Evolutionary conservation across 2,797 vertebrate genomes (phyloP).

Genomic region (Lindbergichthys nudifrons): DNA sequence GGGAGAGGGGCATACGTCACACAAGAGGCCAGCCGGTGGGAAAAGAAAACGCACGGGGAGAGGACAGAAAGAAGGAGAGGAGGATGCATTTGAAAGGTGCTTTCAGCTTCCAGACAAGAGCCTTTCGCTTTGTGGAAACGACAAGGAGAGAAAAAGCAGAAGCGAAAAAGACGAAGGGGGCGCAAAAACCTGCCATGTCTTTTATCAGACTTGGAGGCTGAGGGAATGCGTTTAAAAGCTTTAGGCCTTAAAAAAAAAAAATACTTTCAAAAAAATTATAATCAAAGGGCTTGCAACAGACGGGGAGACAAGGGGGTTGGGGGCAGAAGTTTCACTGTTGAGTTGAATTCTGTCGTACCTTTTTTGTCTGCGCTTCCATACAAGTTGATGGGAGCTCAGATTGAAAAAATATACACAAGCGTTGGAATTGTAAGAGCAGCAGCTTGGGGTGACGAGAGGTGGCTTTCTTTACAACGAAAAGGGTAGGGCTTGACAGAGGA

Average conservation of each 20-base stretch:
- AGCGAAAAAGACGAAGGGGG: constrained; percentile 64
- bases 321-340: constrained; percentile 53
- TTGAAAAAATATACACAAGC: constrained; percentile 11
- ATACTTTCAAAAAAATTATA: constrained; percentile 52
- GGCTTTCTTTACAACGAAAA: constrained; percentile 42
- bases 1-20: constrained; percentile 79
- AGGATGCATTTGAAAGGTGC: constrained; percentile 79
- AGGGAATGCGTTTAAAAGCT: constrained; percentile 72
- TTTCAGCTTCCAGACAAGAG: constrained; percentile 76
- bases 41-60: constrained; percentile 68
- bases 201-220: constrained; percentile 71
- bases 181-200: constrained; percentile 63
- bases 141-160: constrained; percentile 68
- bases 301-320: constrained; percentile 53
- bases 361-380: constrained; percentile 51
- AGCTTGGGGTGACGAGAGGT: constrained; percentile 39
- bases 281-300: constrained; percentile 62
- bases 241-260: constrained; percentile 66
- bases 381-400: constrained; percentile 40
- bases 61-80: constrained; percentile 70
- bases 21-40: constrained; percentile 78
- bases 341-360: constrained; percentile 62
- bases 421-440: constrained; percentile 35
- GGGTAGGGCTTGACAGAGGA: constrained; percentile 56
- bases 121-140: constrained; percentile 69